Conservation (phyloP, 1,140 invertebrate species). For the Homarus americanus region DNA sequence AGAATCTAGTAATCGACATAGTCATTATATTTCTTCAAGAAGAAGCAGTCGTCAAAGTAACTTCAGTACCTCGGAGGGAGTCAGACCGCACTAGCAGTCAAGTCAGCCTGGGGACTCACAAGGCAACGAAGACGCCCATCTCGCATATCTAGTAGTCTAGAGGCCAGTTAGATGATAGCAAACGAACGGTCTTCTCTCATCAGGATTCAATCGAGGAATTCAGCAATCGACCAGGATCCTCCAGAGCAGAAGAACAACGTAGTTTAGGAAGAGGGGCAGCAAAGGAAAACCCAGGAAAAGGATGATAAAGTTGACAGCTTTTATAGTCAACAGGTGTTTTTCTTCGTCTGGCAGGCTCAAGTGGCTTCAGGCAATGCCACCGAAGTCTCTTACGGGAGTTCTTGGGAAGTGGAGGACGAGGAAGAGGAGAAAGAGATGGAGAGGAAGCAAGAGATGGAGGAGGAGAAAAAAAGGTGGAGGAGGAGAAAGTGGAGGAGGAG, state of each 20-base stretch:
- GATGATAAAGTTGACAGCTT: constrained; percentile 25
- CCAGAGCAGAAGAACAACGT: neutral
- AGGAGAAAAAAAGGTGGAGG: neutral
- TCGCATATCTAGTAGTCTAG: constrained; percentile 14
- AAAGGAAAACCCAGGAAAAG: neutral
- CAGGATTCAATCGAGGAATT: neutral
- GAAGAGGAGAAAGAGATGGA: constrained; percentile 9
- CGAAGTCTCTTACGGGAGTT: constrained; percentile 42
- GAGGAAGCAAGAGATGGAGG: neutral
- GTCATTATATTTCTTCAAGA: neutral
- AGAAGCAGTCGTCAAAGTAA: neutral
- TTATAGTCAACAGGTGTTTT: constrained; percentile 38
- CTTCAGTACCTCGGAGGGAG: neutral
- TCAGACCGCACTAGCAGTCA: neutral
- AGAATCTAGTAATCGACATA: neutral
- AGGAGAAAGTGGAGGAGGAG: neutral
- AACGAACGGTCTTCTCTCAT: neutral
- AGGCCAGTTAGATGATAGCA: constrained; percentile 9
- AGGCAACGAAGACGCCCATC: neutral
- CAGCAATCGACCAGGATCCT: neutral
- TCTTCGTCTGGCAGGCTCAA: neutral
- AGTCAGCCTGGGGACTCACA: neutral
- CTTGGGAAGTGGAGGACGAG: constrained; percentile 48
- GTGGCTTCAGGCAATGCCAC: neutral
- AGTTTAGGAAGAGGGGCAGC: neutral